Evolutionary conservation across 37 sponge, comb jelly and placozoan species (phyloP), one percentile per base, ranked within the genome.

Genomic region (Diacarnus erythraeanus): DNA sequence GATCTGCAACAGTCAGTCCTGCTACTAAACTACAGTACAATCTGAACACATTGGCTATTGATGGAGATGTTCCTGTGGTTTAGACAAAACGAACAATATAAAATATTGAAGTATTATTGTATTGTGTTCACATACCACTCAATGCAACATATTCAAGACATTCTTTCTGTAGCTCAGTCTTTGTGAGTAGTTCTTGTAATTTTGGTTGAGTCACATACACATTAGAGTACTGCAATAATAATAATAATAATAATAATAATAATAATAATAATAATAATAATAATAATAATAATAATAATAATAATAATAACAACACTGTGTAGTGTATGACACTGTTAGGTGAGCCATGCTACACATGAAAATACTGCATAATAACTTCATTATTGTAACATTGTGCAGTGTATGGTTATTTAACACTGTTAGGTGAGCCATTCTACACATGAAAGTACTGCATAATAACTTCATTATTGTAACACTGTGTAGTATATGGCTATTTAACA

Each of bases 1-100:
- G 76, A 44, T 93, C 94, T 69, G 77, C 82, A n/a, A 93, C 84
- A 59, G 87, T 93, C 54, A 87, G 42, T 0, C 94, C 94, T 6
- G 86, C 83, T 31, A 85, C 90, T 26, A 93, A 74, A 75, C 83
- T 80, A 40, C 94, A 93, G 75, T 86, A 86, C 44, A 93, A 57
- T 8, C 80, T 43, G 51, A 93, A 93, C 18, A 93, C 87, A 77
- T 89, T 81, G 44, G 75, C 26, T 22, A 89, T 57, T 38, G 39
- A 43, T 3, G 92, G 79, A 31, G 57, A 71, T 20, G 29, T 18
- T 2, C 82, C 91, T 90, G 68, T 30, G 23, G 1, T 38, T 20
- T 27, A 36, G 22, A 23, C 3, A 36, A 35, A 20, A 38, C 2
- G 3, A 33, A 3, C 5, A n/a, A 33, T 64, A 42, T 38, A 66